A percentile compares a stretch with the other conserved stretches of the same genome.
Conservation (phyloP, 1,140 invertebrate species). For the Hylaeus anthracinus region DNA sequence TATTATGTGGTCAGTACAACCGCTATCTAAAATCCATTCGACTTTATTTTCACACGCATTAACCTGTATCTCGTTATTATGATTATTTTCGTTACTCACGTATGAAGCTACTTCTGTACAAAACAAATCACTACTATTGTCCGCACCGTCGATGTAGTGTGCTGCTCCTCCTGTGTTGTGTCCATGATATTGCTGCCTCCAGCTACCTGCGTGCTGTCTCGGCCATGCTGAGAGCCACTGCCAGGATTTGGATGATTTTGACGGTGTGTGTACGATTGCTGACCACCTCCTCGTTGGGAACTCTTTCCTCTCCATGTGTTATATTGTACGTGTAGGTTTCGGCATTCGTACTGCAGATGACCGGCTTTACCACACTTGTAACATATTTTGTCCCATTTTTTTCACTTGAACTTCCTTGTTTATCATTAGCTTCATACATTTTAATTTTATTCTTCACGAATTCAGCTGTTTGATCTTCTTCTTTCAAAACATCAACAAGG, state of each 20-base stretch:
- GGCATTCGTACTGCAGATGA: background rate
- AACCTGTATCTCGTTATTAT: background rate
- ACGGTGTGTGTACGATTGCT: background rate
- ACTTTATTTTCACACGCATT: conserved; percentile 24
- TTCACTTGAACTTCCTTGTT: conserved; percentile 19
- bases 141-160: too few species aligned
- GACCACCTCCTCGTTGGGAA: background rate
- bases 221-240: background rate
- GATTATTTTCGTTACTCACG: background rate
- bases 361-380: conserved; percentile 42
- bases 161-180: background rate
- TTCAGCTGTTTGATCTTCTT: conserved; percentile 2
- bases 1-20: conserved; percentile 37
- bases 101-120: background rate
- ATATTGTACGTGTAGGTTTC: background rate
- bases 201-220: background rate
- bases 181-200: background rate
- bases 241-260: background rate
- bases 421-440: conserved; percentile 23
- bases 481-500: conserved; percentile 11
- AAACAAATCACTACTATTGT: too few species aligned
- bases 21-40: conserved; percentile 57
- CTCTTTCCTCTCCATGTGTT: background rate
- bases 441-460: conserved; percentile 38
- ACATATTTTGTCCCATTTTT: conserved; percentile 25